These are phyloP conservation scores for Neolamprologus tretocephalus DNA, from an alignment of 2,113 vertebrate species.

Conservation along the genomic window DNA sequence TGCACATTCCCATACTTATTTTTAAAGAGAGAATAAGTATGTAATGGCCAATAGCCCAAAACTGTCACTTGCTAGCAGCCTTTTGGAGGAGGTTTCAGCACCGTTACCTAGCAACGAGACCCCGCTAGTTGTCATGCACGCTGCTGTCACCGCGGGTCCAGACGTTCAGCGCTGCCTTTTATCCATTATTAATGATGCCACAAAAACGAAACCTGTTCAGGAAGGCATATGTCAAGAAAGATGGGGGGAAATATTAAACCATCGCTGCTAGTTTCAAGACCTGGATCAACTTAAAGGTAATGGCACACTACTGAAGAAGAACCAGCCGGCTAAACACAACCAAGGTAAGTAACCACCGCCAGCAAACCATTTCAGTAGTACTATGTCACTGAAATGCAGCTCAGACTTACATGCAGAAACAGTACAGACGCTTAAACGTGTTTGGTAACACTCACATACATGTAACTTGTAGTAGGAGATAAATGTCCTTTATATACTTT, in stretches of 20 bases:
- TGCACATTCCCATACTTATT: neutral
- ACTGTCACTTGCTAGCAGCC: neutral
- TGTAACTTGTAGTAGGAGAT: neutral
- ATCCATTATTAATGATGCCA: constrained; percentile 54
- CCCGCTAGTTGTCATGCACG: neutral
- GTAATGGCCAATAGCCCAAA: neutral
- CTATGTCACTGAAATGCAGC: neutral
- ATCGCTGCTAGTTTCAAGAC: neutral
- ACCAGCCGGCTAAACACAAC: neutral
- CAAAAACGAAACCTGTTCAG: constrained; percentile 29
- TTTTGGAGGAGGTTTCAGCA: neutral
- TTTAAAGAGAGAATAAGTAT: neutral
- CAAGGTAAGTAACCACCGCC: constrained; percentile 13
- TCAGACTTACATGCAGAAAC: neutral
- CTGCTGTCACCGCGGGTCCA: constrained; percentile 2
- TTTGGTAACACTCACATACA: neutral
- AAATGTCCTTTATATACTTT: neutral
- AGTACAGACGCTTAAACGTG: neutral
- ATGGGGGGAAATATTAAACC: neutral
- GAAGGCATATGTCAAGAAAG: constrained; percentile 17
- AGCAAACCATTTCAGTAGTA: neutral
- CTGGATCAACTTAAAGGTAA: neutral
- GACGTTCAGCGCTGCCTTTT: constrained; percentile 21
- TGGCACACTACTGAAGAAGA: neutral
- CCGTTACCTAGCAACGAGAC: constrained; percentile 43